Evolutionary conservation across 2,113 vertebrate species (phyloP), one percentile per base, ranked within the genome.

Genomic region (Lepus americanus): DNA sequence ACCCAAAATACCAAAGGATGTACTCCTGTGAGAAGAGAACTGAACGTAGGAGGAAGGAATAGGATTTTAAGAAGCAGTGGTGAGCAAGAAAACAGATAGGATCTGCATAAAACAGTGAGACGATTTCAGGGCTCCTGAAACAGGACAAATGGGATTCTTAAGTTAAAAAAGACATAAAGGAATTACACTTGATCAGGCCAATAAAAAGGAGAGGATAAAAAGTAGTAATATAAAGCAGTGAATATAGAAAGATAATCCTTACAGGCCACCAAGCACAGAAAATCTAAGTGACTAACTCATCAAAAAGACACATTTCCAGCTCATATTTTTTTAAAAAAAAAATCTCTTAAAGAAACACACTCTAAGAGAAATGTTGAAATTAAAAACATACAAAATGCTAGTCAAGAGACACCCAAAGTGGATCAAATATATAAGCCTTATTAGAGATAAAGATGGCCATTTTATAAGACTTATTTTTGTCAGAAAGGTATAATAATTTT

Each of bases 391-490:
- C 19, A 5, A 55, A 94, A 74, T 64, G 8, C 27, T 79, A 87
- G 86, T 36, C 66, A 83, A 84, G 9, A 69, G 55, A 78, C 90
- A 85, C 6, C 4, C 8, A 2, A 61, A 55, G 51, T 10, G 91
- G 20, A 33, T 44, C 61, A 69, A 44, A 88, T 78, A 49, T 1
- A 12, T 16, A 36, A 17, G 63, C 31, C 33, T 83, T 44, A 44
- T 44, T 80, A 80, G 84, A 55, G 51, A 85, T 36, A 69, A 76
- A 76, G 17, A 59, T 19, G 19, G 39, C 12, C 5, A 19, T 59
- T 85, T 61, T 55, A 79, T 79, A 87, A 61, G 29, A 64, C 78
- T 82, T 61, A 27, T 70, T 80, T 92, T 89, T 77, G 55, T 49
- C 27, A 87, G 74, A 53, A 79, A 90, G 22, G 73, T 74, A 55